Percentiles rank a stretch among this genome's conserved stretches.
phyloP scores from a whole-genome alignment of 2,888 invertebrate genomes.

The Cryptosula pallasiana region DNA sequence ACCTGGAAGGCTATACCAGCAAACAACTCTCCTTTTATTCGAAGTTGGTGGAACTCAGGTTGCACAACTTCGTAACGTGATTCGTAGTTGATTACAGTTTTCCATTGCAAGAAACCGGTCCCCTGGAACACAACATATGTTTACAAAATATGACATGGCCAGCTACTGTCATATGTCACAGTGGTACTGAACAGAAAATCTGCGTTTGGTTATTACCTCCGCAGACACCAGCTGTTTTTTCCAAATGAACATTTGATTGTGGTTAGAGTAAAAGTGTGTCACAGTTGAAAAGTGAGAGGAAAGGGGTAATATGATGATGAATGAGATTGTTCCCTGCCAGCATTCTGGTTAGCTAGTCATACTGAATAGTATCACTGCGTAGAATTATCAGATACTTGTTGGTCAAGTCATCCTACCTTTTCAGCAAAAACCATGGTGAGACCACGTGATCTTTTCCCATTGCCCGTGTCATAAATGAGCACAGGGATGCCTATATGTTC shows the following conservation, averaged over 20 bases:
- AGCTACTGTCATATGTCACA: no score
- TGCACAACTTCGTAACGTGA: conserved; percentile 1
- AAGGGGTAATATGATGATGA: no score
- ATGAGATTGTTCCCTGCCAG: no score
- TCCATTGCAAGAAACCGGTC: conserved; percentile 21
- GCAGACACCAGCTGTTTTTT: no score
- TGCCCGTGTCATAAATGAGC: conserved; percentile 18
- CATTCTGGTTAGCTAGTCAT: no score
- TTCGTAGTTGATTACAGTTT: conserved; percentile 15
- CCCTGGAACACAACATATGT: conserved; percentile 2
- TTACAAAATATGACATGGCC: background rate
- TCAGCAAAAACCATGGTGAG: conserved; percentile 20
- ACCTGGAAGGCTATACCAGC: conserved; percentile 23
- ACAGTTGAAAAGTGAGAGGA: no score
- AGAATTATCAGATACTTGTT: no score
- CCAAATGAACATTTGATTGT: no score
- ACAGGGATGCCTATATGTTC: conserved; percentile 24
- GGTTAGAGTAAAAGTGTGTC: no score
- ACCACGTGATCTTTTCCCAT: conserved; percentile 3
- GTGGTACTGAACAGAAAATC: no score
- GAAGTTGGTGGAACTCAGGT: conserved; percentile 21
- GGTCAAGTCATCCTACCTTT: conserved; percentile 14
- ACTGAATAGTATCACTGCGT: no score
- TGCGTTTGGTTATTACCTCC: no score
- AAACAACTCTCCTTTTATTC: background rate